Conservation (phyloP, 1,140 invertebrate species). For the Adoxophyes honmai region DNA sequence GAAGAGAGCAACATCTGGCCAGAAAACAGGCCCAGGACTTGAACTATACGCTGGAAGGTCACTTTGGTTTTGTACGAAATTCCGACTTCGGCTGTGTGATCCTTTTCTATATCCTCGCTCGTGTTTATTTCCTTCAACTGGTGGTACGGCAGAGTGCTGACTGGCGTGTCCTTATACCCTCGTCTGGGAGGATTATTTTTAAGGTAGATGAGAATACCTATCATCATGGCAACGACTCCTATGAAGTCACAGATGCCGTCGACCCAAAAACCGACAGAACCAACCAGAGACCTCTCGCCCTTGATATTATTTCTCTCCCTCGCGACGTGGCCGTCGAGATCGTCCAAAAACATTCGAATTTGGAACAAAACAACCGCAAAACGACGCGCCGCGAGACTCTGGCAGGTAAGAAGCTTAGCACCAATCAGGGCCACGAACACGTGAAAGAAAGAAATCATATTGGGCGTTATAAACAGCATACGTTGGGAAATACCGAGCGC, state of each 20-base stretch:
- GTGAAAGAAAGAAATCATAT: slow-evolving; percentile 86
- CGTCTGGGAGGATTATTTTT: slow-evolving; percentile 82
- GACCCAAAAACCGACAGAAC: slow-evolving; percentile 83
- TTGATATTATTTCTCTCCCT: slow-evolving; percentile 82
- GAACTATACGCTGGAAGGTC: slow-evolving; percentile 79
- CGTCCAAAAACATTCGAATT: slow-evolving; percentile 86
- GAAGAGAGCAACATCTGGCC: slow-evolving; percentile 85
- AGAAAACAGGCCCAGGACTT: slow-evolving; percentile 81
- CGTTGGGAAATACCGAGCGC: slow-evolving; percentile 80
- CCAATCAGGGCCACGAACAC: slow-evolving; percentile 83
- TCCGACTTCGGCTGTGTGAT: slow-evolving; percentile 73
- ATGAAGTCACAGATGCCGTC: slow-evolving; percentile 86
- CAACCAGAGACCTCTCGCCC: slow-evolving; percentile 85
- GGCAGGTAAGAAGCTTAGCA: slow-evolving; percentile 83
- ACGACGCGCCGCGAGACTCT: slow-evolving; percentile 81
- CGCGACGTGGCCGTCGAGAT: slow-evolving; percentile 88
- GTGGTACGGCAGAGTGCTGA: slow-evolving; percentile 67
- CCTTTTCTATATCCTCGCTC: slow-evolving; percentile 69
- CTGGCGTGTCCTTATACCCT: slow-evolving; percentile 80
- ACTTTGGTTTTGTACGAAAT: slow-evolving; percentile 82
- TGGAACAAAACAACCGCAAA: slow-evolving; percentile 86
- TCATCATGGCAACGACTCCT: slow-evolving; percentile 82
- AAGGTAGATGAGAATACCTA: slow-evolving; percentile 81
- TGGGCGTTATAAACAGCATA: slow-evolving; percentile 83
- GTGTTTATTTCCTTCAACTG: slow-evolving; percentile 71